Evolutionary conservation across 1,140 invertebrate genomes (phyloP).

Genomic region (Drosophila mayri): DNA sequence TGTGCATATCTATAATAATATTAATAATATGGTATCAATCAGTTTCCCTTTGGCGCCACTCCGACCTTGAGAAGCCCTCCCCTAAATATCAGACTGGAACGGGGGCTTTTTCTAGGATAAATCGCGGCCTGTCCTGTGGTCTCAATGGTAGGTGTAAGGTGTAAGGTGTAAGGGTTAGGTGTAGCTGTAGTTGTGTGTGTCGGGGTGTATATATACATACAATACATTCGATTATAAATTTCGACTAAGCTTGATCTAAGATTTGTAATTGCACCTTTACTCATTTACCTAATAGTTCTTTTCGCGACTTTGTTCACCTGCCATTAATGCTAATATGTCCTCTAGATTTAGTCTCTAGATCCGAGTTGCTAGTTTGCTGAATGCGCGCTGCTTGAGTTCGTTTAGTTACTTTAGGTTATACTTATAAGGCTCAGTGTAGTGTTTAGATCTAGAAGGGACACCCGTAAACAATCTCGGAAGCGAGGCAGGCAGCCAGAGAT

Average conservation of each 20-base stretch:
- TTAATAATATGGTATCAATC: conserved; percentile 26
- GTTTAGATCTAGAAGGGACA: conserved; percentile 41
- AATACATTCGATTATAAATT: conserved; percentile 55
- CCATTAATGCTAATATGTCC: conserved; percentile 11
- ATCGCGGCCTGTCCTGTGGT: conserved; percentile 1
- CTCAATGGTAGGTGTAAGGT: not conserved
- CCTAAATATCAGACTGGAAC: conserved; percentile 42
- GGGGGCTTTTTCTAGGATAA: conserved; percentile 27
- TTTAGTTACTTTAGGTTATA: conserved; percentile 58
- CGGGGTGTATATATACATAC: conserved; percentile 33
- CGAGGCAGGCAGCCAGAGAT: conserved; percentile 14
- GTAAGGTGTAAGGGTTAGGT: not conserved
- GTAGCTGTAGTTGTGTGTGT: too few species aligned
- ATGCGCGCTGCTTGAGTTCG: conserved; percentile 33
- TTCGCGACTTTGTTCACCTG: conserved; percentile 23
- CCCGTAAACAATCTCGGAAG: conserved; percentile 13
- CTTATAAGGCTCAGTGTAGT: conserved; percentile 76
- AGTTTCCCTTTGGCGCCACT: conserved; percentile 63
- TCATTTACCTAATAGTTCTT: conserved; percentile 43
- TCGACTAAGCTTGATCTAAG: conserved; percentile 69
- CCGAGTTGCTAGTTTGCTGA: conserved; percentile 44
- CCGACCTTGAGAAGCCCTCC: conserved; percentile 10
- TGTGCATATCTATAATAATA: conserved; percentile 33
- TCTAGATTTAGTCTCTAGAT: conserved; percentile 22
- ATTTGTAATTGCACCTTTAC: conserved; percentile 73